Conservation (phyloP, 1,140 invertebrate genomes). For the Ceratina japonica region DNA sequence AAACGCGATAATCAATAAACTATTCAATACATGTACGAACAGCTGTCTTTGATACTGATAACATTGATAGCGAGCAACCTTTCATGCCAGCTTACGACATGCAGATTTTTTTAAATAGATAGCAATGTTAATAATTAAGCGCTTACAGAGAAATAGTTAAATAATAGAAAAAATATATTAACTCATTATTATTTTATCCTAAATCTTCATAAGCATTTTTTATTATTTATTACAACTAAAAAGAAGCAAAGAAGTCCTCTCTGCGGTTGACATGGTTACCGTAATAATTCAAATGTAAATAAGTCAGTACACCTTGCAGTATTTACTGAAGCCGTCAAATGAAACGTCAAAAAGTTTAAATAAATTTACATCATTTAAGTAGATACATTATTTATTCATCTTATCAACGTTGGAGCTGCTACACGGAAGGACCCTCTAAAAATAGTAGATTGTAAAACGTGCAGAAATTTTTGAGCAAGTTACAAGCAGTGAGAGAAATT, state of each 20-base stretch:
- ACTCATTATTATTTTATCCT: too few species aligned
- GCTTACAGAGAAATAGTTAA: too few species aligned
- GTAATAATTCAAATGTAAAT: conserved; percentile 1
- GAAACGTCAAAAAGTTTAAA: background rate
- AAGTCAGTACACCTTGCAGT: background rate
- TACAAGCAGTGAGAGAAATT: background rate
- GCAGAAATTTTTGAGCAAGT: background rate
- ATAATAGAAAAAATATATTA: too few species aligned
- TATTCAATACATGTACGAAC: too few species aligned
- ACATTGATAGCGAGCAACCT: too few species aligned
- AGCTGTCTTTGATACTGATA: too few species aligned
- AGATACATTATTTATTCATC: background rate
- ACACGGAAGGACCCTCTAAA: background rate
- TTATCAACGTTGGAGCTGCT: background rate
- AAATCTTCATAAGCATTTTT: too few species aligned
- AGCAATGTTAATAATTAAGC: too few species aligned
- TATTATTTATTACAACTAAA: too few species aligned
- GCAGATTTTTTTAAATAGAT: too few species aligned
- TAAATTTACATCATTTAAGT: background rate
- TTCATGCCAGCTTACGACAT: too few species aligned
- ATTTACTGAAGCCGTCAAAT: background rate
- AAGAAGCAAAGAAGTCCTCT: too few species aligned
- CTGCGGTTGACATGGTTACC: background rate
- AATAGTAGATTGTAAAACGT: background rate
- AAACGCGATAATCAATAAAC: background rate